A percentile compares a stretch with the other conserved stretches of the same genome.
These are phyloP conservation scores for Diprion similis DNA, from an alignment of 1,140 invertebrate species.

Conservation along the genomic window DNA sequence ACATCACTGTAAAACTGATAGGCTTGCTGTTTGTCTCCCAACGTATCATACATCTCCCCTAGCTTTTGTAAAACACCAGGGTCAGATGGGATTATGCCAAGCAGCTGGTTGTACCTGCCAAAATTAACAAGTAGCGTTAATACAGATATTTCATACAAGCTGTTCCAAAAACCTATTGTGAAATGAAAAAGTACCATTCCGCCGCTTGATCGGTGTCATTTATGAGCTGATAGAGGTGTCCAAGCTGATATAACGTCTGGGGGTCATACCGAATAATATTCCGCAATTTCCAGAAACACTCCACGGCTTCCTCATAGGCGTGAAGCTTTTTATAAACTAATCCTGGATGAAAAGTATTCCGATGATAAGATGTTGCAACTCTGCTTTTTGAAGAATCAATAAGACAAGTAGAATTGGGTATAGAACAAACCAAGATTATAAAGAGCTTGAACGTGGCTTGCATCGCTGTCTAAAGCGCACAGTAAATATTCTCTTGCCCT, in stretches of 20 bases:
- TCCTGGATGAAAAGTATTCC: conserved; percentile 58
- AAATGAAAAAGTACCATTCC: conserved; percentile 64
- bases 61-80: conserved; percentile 82
- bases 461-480: conserved; percentile 82
- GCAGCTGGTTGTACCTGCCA: conserved; percentile 81
- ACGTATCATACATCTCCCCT: conserved; percentile 83
- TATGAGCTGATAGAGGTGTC: conserved; percentile 78
- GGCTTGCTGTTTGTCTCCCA: conserved; percentile 90
- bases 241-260: conserved; percentile 87
- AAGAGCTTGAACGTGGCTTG: conserved; percentile 88
- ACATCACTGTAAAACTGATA: conserved; percentile 93
- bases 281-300: conserved; percentile 85
- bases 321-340: conserved; percentile 76
- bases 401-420: neutral
- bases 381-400: conserved; percentile 9
- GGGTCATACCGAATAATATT: conserved; percentile 80
- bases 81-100: conserved; percentile 86
- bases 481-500: conserved; percentile 79
- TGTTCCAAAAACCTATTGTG: neutral
- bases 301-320: conserved; percentile 77
- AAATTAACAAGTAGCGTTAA: conserved; percentile 16
- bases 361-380: conserved; percentile 9
- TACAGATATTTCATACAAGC: conserved; percentile 9
- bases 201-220: conserved; percentile 80
- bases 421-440: conserved; percentile 78